Conservation (phyloP, 2,888 invertebrate genomes). For the Fragum whitleyi region DNA sequence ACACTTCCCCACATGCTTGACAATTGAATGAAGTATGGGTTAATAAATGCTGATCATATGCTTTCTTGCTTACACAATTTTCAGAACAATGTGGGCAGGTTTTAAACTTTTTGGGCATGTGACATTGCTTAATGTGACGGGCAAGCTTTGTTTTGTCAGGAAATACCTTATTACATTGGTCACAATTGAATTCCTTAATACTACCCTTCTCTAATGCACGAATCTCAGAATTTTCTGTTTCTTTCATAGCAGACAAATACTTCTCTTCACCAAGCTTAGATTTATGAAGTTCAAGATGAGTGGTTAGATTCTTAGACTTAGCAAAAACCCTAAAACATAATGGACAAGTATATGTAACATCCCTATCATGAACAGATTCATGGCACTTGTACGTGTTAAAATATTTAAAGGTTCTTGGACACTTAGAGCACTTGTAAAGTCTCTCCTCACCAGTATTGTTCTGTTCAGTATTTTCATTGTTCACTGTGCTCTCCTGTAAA, state of each 20-base stretch:
- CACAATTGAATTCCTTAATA: slow-evolving; percentile 25
- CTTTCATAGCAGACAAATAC: not conserved
- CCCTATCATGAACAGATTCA: slow-evolving; percentile 48
- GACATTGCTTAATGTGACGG: slow-evolving; percentile 24
- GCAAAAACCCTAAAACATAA: slow-evolving; percentile 54
- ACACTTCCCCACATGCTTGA: slow-evolving; percentile 23
- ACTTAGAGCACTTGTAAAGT: slow-evolving; percentile 52
- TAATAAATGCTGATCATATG: slow-evolving; percentile 32
- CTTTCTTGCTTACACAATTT: slow-evolving; percentile 15
- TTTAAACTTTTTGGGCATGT: slow-evolving; percentile 2
- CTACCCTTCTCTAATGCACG: not conserved
- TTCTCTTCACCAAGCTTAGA: slow-evolving; percentile 27
- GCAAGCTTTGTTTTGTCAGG: not conserved
- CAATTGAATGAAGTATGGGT: slow-evolving; percentile 46
- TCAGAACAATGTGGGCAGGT: slow-evolving; percentile 50
- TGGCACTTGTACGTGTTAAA: slow-evolving; percentile 45
- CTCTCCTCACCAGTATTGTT: slow-evolving; percentile 20
- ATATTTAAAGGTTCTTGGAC: slow-evolving; percentile 58
- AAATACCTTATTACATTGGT: slow-evolving; percentile 41
- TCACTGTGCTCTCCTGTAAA: not conserved
- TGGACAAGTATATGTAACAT: slow-evolving; percentile 39
- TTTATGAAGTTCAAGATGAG: slow-evolving; percentile 54
- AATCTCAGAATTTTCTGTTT: not conserved
- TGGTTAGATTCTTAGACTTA: slow-evolving; percentile 40
- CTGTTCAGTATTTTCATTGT: not conserved